Conservation (phyloP, 2,888 invertebrate species). For the Apamea anceps region DNA sequence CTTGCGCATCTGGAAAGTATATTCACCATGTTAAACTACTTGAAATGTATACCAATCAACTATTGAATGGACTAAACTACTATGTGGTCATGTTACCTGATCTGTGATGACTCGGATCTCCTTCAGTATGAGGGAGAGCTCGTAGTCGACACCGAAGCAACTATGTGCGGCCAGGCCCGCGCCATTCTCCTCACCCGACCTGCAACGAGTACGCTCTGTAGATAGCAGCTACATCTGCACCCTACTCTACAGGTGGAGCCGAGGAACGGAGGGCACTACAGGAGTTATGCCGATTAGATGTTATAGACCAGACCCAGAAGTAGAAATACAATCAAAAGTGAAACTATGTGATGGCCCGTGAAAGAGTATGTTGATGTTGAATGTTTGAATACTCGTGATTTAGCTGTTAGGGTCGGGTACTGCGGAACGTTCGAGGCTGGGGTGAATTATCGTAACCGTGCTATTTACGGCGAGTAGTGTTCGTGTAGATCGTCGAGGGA, state of each 20-base stretch:
- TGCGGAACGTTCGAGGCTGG: conserved; percentile 88
- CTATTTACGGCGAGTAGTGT: conserved; percentile 91
- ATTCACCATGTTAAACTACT: conserved; percentile 8
- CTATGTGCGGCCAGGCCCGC: conserved; percentile 95
- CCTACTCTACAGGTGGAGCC: conserved; percentile 87
- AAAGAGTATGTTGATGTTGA: conserved; percentile 70
- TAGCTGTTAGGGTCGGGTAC: conserved; percentile 88
- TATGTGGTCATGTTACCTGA: conserved; percentile 89
- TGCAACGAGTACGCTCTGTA: conserved; percentile 85
- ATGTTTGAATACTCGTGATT: conserved; percentile 67
- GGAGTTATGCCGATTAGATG: conserved; percentile 85
- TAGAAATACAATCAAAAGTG: conserved; percentile 73
- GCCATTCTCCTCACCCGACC: conserved; percentile 91
- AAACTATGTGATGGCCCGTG: conserved; percentile 69
- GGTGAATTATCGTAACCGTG: conserved; percentile 89
- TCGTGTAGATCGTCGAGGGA: conserved; percentile 91
- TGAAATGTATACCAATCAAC: not conserved
- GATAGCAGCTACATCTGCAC: conserved; percentile 84
- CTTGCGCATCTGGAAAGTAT: conserved; percentile 94
- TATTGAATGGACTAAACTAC: not conserved
- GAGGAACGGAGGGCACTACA: conserved; percentile 88
- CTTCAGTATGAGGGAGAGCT: conserved; percentile 98
- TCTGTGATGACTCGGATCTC: conserved; percentile 98
- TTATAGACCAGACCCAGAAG: conserved; percentile 81
- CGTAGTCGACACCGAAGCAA: conserved; percentile 97